Percentiles rank a stretch among this genome's conserved stretches.
These are phyloP conservation scores for Acomys russatus DNA, from an alignment of 2,797 vertebrate species.

Conservation along the genomic window DNA sequence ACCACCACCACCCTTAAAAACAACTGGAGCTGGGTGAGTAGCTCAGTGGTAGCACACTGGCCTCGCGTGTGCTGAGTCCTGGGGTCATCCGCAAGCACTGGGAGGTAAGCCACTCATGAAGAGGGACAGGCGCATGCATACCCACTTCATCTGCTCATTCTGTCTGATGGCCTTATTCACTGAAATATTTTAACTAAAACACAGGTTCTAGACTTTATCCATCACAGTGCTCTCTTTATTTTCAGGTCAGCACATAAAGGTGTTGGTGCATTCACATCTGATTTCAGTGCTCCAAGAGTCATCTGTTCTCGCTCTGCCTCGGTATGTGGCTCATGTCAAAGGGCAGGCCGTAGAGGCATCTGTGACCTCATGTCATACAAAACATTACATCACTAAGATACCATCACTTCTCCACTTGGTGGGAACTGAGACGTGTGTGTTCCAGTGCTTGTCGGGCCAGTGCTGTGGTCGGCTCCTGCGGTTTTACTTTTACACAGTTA, in stretches of 20 bases:
- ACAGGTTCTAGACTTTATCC: neutral
- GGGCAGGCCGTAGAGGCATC: neutral
- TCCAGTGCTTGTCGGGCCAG: slow-evolving; percentile 14
- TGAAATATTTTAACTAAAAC: neutral
- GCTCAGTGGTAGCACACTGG: neutral
- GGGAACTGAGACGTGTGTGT: slow-evolving; percentile 64
- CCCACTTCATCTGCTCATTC: neutral
- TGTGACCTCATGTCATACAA: neutral
- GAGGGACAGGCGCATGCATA: neutral
- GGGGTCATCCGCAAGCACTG: neutral
- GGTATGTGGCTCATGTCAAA: neutral
- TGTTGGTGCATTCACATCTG: neutral
- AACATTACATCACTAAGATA: neutral
- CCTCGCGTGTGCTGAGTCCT: neutral
- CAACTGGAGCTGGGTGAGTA: neutral
- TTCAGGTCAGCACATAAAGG: neutral
- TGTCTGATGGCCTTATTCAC: slow-evolving; percentile 3
- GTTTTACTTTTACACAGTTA: slow-evolving; percentile 80
- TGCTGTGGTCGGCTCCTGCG: slow-evolving; percentile 1
- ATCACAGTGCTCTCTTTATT: neutral
- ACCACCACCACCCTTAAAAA: neutral
- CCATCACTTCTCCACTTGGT: slow-evolving; percentile 74
- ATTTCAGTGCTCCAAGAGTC: neutral
- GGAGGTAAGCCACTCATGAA: neutral
- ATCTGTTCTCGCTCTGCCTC: neutral